Percentiles rank a stretch among this genome's conserved stretches.
Conservation (phyloP, 2,888 invertebrate genomes). For the Sycophila texana region DNA sequence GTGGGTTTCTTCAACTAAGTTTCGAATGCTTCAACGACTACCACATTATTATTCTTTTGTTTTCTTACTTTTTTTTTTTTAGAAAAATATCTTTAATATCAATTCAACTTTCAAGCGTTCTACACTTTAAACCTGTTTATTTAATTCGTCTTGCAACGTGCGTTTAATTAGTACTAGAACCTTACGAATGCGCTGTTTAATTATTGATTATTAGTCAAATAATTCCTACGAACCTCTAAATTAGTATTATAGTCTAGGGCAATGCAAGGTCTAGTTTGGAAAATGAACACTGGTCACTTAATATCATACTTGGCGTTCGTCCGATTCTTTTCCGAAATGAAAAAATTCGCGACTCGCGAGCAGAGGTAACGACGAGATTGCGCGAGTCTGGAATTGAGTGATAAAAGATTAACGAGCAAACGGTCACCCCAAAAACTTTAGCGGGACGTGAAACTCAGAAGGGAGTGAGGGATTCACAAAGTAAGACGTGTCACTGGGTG, state of each 20-base stretch:
- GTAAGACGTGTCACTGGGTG: not conserved
- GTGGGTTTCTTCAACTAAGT: constrained; percentile 19
- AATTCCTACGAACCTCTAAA: constrained; percentile 28
- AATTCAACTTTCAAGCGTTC: constrained; percentile 33
- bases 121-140: constrained; percentile 13
- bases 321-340: too few relatives aligned
- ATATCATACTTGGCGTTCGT: not conserved
- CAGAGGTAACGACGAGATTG: too few relatives aligned
- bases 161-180: not conserved
- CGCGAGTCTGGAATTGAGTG: too few relatives aligned
- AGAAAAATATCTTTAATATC: constrained; percentile 44
- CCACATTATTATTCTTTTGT: not conserved
- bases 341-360: not conserved
- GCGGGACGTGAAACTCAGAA: constrained; percentile 22
- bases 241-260: not conserved
- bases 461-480: not conserved
- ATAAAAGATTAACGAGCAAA: not conserved
- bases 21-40: constrained; percentile 23
- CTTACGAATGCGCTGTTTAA: constrained; percentile 12
- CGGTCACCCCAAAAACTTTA: constrained; percentile 53
- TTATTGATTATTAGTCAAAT: not conserved
- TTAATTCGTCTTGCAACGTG: constrained; percentile 11
- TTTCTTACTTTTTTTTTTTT: constrained; percentile 5
- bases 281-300: not conserved
- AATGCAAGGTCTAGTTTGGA: not conserved